Percentiles rank a stretch among this genome's conserved stretches.
phyloP scores from a whole-genome alignment of 37 sponge, comb jelly and placozoan genomes.

The Chondrosia reniformis region DNA sequence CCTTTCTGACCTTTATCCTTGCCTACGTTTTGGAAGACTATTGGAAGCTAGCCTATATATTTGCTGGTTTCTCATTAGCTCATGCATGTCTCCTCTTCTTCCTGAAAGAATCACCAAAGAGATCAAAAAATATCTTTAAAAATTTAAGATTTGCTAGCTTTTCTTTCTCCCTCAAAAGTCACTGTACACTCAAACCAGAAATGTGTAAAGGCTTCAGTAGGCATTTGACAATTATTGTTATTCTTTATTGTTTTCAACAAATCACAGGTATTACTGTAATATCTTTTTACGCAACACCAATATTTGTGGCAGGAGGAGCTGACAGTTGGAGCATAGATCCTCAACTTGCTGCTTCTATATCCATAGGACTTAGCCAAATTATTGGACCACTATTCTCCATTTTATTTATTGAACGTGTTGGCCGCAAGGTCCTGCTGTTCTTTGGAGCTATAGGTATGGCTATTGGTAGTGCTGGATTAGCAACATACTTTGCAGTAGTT shows the following conservation, averaged over 20 bases:
- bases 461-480: slow-evolving; percentile 40
- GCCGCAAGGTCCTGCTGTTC: slow-evolving; percentile 57
- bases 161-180: not conserved
- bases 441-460: slow-evolving; percentile 36
- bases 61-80: slow-evolving; percentile 23
- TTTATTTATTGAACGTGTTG: slow-evolving; percentile 60
- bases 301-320: slow-evolving; percentile 18
- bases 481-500: too few relatives aligned
- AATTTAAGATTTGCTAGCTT: not conserved
- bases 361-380: slow-evolving; percentile 48
- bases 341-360: slow-evolving; percentile 19
- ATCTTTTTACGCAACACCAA: slow-evolving; percentile 49
- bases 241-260: slow-evolving; percentile 73
- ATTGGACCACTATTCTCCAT: slow-evolving; percentile 47
- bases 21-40: slow-evolving; percentile 33
- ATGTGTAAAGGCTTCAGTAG: too few relatives aligned
- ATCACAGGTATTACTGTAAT: slow-evolving; percentile 78
- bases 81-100: slow-evolving; percentile 46
- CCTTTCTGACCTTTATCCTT: slow-evolving; percentile 38
- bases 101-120: slow-evolving; percentile 47
- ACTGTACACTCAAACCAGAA: not conserved
- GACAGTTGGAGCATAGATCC: not conserved
- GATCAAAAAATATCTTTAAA: slow-evolving; percentile 28
- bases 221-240: not conserved
- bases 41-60: slow-evolving; percentile 38